Percentiles rank a stretch among this genome's conserved stretches.
These are phyloP conservation scores for Amblyornis subalaris DNA, from an alignment of 2,113 vertebrate genomes.

Conservation along the genomic window DNA sequence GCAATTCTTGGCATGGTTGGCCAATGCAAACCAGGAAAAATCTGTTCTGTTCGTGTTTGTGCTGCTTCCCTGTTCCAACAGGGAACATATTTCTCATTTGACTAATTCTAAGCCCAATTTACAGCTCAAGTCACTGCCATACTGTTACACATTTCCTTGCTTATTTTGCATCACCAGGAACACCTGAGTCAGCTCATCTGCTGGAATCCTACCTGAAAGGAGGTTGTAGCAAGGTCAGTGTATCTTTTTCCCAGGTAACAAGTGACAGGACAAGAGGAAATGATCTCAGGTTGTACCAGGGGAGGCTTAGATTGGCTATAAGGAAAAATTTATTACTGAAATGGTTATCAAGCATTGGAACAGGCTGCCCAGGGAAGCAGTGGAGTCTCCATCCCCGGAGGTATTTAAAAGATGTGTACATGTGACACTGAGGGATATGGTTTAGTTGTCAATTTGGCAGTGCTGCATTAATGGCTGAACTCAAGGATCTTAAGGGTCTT, in stretches of 20 bases:
- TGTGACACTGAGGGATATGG: background rate
- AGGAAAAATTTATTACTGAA: background rate
- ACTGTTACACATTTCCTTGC: background rate
- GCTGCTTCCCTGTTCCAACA: background rate
- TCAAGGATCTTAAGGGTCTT: background rate
- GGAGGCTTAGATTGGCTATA: background rate
- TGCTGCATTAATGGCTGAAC: background rate
- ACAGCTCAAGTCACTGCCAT: background rate
- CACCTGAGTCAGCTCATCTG: background rate
- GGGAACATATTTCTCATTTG: background rate
- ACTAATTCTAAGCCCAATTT: background rate
- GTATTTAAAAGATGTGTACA: rapidly evolving
- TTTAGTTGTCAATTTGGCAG: background rate
- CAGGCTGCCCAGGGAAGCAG: background rate
- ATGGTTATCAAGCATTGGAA: background rate
- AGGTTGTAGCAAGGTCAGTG: rapidly evolving
- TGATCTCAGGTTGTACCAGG: background rate
- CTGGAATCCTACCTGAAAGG: background rate
- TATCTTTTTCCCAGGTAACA: background rate
- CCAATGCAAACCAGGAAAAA: background rate
- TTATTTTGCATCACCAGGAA: background rate
- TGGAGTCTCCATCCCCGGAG: background rate
- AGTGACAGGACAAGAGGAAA: background rate
- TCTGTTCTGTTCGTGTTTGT: background rate
- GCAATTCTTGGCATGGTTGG: background rate